These are phyloP conservation scores for Cryptotermes secundus DNA, from an alignment of 1,140 invertebrate genomes.

Conservation along the genomic window DNA sequence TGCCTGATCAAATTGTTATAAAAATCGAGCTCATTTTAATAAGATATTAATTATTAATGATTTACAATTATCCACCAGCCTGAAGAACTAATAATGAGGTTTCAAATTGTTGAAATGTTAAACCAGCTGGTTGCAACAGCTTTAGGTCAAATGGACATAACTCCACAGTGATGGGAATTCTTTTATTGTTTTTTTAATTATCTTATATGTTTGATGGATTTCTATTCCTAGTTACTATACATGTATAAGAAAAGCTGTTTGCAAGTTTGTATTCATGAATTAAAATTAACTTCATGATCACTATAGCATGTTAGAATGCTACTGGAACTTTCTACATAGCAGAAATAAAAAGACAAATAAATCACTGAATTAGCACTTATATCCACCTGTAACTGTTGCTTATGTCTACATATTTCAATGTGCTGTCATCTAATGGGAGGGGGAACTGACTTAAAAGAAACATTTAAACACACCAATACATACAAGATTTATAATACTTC, in stretches of 20 bases:
- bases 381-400: background rate
- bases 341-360: background rate
- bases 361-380: background rate
- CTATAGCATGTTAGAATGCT: background rate
- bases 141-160: background rate
- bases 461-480: conserved; percentile 2
- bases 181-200: background rate
- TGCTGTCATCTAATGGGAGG: background rate
- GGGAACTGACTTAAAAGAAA: background rate
- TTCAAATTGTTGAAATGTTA: background rate
- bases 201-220: background rate
- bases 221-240: background rate
- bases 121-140: background rate
- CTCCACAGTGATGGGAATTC: background rate
- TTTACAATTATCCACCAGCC: background rate
- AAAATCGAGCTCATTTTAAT: background rate
- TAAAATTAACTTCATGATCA: background rate
- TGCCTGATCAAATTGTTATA: background rate
- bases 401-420: background rate
- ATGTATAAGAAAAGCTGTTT: background rate
- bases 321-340: background rate
- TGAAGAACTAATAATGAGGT: background rate
- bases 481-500: background rate
- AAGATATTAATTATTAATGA: background rate
- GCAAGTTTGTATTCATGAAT: background rate